Base-by-base conservation (phyloP, 2,113 vertebrate species). In the Triplophysa siluroides region DNA sequence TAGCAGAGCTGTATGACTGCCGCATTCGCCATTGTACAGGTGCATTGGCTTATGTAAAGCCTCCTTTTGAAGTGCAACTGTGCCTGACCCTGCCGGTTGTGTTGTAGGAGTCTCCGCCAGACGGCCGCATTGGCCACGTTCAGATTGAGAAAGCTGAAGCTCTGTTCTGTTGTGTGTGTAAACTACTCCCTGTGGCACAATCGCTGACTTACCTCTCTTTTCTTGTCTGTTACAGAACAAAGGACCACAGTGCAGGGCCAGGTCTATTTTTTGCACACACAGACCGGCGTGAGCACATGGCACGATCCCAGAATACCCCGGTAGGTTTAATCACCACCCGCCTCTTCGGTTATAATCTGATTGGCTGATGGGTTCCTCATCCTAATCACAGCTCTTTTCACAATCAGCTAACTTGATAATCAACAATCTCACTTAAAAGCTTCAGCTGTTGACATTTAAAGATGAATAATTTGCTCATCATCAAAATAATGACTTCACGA, bases 231-330 rank as follows among this genome's bases (percentile, higher is more conserved):
- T 80, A 10, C 80, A 96, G 95, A 96, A 81, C 95, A 96, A 89
- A 94, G 97, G 87, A 98, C 97, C 63, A 98, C 97, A 3, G 95
- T 98, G 80, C 97, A 98, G 87, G 97, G 97, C 47, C 97, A 98
- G 83, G 96, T 98, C 83, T 98, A 98, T 88, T 98, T 98, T 89
- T 92, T 98, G 87, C 97, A 98, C 92, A 98, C 97, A 1, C 97
- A 98, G 92, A 98, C 97, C 1, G 97, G 97, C 58, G 97, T 98
- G 81, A 98, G 96, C 92, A 98, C 97, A 0, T 98, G 97, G 97
- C 97, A 98, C 0, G 97, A 98, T 88, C 97, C 97, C 75, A 93
- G 97, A 89, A 97, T 98, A 93, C 97, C 97, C 69, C 95, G 97
- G 97, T 98, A 89, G 24, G 83, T 70, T 41, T 16, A 21, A 60